Evolutionary conservation across 2,113 vertebrate genomes (phyloP).

Genomic region (Herpetotheres cachinnans): DNA sequence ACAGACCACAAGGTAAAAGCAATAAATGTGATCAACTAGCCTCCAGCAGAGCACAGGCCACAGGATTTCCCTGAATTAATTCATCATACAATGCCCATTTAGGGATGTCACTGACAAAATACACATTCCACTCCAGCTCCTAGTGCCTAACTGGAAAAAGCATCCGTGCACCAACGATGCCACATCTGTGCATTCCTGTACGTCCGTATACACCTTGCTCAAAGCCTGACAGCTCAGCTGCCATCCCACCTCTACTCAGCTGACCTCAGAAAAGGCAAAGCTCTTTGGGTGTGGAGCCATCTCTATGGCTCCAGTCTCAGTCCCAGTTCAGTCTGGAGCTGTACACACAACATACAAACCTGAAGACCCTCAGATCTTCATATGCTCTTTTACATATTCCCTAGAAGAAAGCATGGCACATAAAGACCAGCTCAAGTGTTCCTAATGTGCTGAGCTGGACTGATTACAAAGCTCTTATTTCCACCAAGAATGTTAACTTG

Average conservation of each 20-base stretch:
- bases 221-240: neutral
- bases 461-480: neutral
- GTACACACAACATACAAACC: neutral
- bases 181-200: too few species aligned
- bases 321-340: neutral
- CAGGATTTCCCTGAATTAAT: neutral
- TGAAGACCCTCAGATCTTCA: neutral
- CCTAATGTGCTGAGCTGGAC: neutral
- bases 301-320: too few species aligned
- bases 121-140: neutral
- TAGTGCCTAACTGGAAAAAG: neutral
- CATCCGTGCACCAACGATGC: too few species aligned
- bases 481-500: neutral
- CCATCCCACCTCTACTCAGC: neutral
- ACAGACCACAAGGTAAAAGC: neutral
- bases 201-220: rapidly evolving
- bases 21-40: neutral
- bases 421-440: neutral
- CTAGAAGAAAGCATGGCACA: neutral
- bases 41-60: neutral
- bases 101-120: neutral
- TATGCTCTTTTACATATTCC: neutral
- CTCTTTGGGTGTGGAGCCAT: neutral
- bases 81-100: neutral
- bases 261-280: neutral